These are phyloP conservation scores for Scaptomyza parva DNA, from an alignment of 2,888 invertebrate genomes.

Conservation along the genomic window DNA sequence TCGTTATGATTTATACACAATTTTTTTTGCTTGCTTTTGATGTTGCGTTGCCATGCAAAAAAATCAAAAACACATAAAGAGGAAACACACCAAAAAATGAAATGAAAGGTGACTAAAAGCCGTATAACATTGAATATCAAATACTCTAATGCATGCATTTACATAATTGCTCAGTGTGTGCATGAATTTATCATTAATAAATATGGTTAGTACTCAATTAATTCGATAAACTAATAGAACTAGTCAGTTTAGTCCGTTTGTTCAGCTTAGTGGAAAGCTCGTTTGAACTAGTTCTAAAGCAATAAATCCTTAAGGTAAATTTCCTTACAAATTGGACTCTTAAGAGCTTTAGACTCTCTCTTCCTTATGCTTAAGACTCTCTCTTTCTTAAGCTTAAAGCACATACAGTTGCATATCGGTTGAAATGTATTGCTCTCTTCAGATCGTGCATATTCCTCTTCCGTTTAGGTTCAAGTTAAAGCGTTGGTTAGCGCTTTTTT, in stretches of 20 bases:
- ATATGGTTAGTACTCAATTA: background rate
- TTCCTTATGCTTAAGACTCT: no score
- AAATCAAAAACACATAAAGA: background rate
- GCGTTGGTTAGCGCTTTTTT: background rate
- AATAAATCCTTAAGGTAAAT: no score
- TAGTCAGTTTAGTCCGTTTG: background rate
- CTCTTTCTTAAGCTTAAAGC: no score
- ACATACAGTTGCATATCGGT: no score
- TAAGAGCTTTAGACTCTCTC: no score
- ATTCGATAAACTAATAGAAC: background rate
- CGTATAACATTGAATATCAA: conserved; percentile 25
- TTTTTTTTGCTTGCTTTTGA: conserved; percentile 13
- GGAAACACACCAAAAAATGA: conserved; percentile 21
- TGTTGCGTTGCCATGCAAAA: conserved; percentile 26
- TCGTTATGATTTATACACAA: conserved; percentile 50
- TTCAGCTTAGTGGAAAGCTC: background rate
- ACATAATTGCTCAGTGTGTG: no score
- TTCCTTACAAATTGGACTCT: no score
- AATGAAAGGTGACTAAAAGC: conserved; percentile 6
- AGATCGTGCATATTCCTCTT: no score
- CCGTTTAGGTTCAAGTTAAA: background rate
- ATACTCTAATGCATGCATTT: conserved; percentile 17
- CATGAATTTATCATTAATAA: no score
- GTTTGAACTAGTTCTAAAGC: no score
- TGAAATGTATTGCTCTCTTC: no score